Base-by-base conservation (phyloP, 2,113 vertebrate genomes). In the Colius striatus region DNA sequence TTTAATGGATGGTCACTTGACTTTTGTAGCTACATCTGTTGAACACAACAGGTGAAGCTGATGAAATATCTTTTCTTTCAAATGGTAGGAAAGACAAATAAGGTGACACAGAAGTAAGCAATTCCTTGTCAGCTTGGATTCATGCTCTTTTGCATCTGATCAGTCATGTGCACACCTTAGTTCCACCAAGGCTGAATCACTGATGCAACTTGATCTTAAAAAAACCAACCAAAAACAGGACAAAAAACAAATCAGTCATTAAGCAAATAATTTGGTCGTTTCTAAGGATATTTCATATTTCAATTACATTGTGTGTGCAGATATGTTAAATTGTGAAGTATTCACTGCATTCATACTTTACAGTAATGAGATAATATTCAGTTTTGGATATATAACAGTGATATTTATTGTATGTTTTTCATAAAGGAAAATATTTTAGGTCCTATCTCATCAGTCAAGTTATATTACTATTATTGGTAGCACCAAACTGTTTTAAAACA, bases 21-120 rank as follows among this genome's bases (percentile, higher is more conserved):
- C 11, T 65, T 74, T 30, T 74, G 30, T 27, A 79, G 30, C 73
- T 82, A 25, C 80, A 41, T 45, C 43, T 89, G 80, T 71, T 92
- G 41, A 62, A 93, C 92, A 77, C 95, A 92, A 87, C 60, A 99
- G 98, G 98, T 99, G 55, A 99, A 98, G 93, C 98, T 66, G 98
- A 98, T 32, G 98, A 98, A 98, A 95, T 98, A 98, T 80, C 98
- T 98, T 97, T 99, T 50, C 29, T 85, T 90, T 98, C 97, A 91
- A 98, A 97, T 80, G 97, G 98, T 91, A 98, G 98, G 48, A 97
- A 97, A 67, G 97, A 98, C 84, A 98, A 95, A 13, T 98, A 97
- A 98, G 98, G 98, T 80, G 94, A 95, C 96, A 98, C 98, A 91
- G 98, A 98, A 97, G 98, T 98, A 97, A 95, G 92, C 12, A 63